A percentile compares a stretch with the other conserved stretches of the same genome.
Evolutionary conservation across 92 coral and sea anemone genomes (phyloP).

Genomic region (Epizoanthus ramosus): DNA sequence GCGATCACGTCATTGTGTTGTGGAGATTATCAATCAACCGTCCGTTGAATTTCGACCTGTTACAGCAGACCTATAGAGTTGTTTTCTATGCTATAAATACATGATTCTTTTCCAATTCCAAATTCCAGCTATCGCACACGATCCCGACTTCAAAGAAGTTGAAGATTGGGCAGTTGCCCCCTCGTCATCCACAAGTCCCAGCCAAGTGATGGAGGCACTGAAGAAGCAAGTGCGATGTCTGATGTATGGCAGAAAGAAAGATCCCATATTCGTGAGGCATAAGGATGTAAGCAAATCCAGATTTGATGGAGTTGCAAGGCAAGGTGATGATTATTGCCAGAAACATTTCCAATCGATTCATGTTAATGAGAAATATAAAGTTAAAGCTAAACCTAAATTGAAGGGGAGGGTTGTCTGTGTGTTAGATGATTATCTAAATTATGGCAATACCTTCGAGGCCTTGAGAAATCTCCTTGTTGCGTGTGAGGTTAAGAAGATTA

Average conservation of each 20-base stretch:
- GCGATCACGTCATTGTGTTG: no score
- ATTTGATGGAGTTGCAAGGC: conserved; percentile 15
- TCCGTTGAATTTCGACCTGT: no score
- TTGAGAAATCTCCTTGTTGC: conserved; percentile 45
- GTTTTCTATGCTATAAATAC: no score
- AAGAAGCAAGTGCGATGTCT: conserved; percentile 44
- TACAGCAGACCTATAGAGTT: no score
- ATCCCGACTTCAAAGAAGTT: conserved; percentile 46
- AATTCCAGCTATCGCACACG: conserved; percentile 58
- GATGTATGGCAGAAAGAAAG: conserved; percentile 51
- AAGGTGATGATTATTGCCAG: conserved; percentile 17
- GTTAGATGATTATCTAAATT: conserved; percentile 45
- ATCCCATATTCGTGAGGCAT: conserved; percentile 46
- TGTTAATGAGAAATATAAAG: conserved; percentile 26
- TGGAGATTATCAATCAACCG: no score
- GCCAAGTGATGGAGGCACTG: conserved; percentile 34
- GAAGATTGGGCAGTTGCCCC: conserved; percentile 63
- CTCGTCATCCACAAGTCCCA: conserved; percentile 30
- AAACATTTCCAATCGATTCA: conserved; percentile 51
- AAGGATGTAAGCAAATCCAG: conserved; percentile 31
- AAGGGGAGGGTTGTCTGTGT: conserved; percentile 58
- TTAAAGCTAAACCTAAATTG: no score
- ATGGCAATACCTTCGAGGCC: conserved; percentile 47
- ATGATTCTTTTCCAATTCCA: no score
- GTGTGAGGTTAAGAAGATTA: conserved; percentile 44